These are phyloP conservation scores for Solenopsis fugax DNA, from an alignment of 1,140 invertebrate genomes.

Conservation along the genomic window DNA sequence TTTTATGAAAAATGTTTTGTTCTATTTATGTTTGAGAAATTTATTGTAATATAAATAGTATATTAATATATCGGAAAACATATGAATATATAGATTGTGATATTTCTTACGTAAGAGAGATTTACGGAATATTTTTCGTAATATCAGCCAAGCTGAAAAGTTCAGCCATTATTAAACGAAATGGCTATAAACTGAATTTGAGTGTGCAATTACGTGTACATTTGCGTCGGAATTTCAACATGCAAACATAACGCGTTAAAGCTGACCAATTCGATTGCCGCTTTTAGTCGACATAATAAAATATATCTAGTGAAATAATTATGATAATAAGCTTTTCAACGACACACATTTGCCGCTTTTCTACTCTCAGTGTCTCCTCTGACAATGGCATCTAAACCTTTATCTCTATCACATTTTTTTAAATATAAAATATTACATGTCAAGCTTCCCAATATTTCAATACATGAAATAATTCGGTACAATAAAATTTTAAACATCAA, in stretches of 20 bases:
- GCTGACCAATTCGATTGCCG: slow-evolving; percentile 66
- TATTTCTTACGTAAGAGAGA: not conserved
- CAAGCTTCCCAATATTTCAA: not conserved
- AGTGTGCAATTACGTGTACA: not conserved
- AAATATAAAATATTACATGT: not conserved
- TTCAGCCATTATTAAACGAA: slow-evolving; percentile 25
- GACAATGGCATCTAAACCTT: not conserved
- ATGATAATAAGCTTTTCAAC: not conserved
- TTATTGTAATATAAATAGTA: not conserved
- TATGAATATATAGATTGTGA: not conserved
- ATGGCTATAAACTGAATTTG: not conserved
- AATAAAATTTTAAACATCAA: slow-evolving; percentile 6
- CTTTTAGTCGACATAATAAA: slow-evolving; percentile 64
- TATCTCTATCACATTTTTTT: not conserved
- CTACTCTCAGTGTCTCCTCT: not conserved
- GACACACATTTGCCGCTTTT: not conserved
- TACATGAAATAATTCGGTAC: not conserved
- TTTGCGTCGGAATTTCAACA: slow-evolving; percentile 19
- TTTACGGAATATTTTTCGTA: not conserved
- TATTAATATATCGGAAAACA: not conserved
- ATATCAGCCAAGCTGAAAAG: not conserved
- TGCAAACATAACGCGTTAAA: slow-evolving; percentile 41
- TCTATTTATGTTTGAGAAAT: not conserved
- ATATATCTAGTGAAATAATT: slow-evolving; percentile 44
- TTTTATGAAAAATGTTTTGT: not conserved